These are phyloP conservation scores for Anguilla rostrata DNA, from an alignment of 2,113 vertebrate species.

Conservation along the genomic window DNA sequence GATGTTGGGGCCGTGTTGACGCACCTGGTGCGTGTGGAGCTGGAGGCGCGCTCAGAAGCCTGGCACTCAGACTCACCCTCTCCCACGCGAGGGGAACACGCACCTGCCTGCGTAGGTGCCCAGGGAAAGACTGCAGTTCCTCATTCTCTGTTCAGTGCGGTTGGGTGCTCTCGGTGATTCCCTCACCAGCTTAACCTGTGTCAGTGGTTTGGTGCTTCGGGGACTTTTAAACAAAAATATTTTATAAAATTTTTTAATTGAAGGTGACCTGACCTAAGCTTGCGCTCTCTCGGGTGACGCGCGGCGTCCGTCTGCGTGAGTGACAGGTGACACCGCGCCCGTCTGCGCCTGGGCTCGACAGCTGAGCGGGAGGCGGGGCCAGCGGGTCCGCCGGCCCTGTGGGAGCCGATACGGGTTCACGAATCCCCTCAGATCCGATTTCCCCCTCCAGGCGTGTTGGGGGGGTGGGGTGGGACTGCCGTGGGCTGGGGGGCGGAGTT, in stretches of 20 bases:
- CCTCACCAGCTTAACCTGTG: background rate
- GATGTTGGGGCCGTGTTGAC: background rate
- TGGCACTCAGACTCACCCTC: background rate
- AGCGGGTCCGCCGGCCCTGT: background rate
- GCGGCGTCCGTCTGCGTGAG: background rate
- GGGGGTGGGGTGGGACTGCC: background rate
- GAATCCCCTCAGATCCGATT: background rate
- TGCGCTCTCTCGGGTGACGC: background rate
- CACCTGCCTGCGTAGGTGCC: background rate
- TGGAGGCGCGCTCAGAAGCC: background rate
- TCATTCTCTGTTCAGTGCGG: background rate
- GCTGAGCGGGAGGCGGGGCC: background rate
- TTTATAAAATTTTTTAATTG: no score
- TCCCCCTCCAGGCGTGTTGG: background rate
- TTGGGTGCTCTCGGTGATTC: background rate
- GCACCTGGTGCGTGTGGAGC: background rate
- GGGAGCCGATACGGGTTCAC: background rate
- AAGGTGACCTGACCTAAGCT: no score
- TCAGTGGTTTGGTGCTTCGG: background rate
- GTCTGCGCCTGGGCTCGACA: background rate
- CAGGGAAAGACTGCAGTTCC: background rate
- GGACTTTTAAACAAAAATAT: background rate
- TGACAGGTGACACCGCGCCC: background rate
- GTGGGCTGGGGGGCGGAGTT: background rate
- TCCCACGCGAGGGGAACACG: background rate